These are phyloP conservation scores for Miniopterus natalensis DNA, from an alignment of 2,113 vertebrate species.

Conservation along the genomic window DNA sequence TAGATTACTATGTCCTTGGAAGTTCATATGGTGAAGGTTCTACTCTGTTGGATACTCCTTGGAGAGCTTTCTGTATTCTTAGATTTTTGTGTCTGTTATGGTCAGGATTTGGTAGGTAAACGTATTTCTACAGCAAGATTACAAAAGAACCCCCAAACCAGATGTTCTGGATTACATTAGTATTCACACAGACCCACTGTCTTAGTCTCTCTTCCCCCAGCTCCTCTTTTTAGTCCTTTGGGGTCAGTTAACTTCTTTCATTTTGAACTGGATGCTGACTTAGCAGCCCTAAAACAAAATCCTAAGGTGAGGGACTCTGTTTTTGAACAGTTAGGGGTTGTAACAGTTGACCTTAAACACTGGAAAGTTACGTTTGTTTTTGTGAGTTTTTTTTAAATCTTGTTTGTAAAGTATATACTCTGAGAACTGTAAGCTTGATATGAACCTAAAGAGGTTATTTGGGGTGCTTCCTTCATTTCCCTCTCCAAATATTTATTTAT, in stretches of 20 bases:
- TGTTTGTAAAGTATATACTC: background rate
- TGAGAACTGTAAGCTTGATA: background rate
- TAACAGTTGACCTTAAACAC: background rate
- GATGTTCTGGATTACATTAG: conserved; percentile 45
- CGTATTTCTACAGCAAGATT: conserved; percentile 47
- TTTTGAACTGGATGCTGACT: conserved; percentile 38
- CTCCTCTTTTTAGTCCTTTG: background rate
- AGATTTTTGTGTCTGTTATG: background rate
- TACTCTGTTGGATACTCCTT: background rate
- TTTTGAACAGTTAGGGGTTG: background rate
- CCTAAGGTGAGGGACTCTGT: background rate
- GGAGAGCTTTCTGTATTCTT: background rate
- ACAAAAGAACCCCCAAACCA: background rate
- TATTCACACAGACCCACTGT: background rate
- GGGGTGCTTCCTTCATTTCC: background rate
- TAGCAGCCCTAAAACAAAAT: conserved; percentile 47
- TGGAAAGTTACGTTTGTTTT: background rate
- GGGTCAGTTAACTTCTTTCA: background rate
- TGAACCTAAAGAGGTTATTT: background rate
- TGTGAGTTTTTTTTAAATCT: background rate
- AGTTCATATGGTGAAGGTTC: background rate
- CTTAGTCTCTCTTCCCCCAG: background rate
- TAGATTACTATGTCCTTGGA: background rate
- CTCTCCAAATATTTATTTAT: background rate
- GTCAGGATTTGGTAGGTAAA: conserved; percentile 54